Conservation (phyloP, 2,888 invertebrate species). For the Drosophila anomelani region DNA sequence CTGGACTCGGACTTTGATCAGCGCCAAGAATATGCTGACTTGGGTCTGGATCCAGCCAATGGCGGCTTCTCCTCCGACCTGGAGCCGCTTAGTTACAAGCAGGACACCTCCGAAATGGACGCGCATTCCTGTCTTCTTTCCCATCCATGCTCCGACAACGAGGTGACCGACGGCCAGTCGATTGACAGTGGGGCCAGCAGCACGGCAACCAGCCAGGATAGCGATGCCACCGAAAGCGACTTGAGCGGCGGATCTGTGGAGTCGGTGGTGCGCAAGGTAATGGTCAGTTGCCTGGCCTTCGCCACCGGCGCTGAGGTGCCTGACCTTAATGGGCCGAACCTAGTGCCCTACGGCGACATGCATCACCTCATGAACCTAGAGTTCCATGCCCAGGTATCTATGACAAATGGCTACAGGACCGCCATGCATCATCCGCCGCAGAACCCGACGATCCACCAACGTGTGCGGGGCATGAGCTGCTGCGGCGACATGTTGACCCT, state of each 20-base stretch:
- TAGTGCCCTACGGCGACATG: conserved; percentile 73
- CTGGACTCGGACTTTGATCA: conserved; percentile 58
- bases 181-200: conserved; percentile 48
- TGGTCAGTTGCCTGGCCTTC: conserved; percentile 62
- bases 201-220: conserved; percentile 40
- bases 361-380: conserved; percentile 60
- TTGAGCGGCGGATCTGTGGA: conserved; percentile 65
- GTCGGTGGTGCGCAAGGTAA: conserved; percentile 65
- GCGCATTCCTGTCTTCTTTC: background rate
- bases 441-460: background rate
- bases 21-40: conserved; percentile 33
- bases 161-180: conserved; percentile 55
- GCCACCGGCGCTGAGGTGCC: conserved; percentile 64
- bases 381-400: conserved; percentile 20
- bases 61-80: conserved; percentile 54
- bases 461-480: conserved; percentile 41
- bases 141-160: conserved; percentile 32
- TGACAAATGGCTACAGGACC: conserved; percentile 53
- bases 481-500: conserved; percentile 62
- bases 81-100: conserved; percentile 43
- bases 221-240: conserved; percentile 57
- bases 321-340: conserved; percentile 63
- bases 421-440: background rate
- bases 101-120: conserved; percentile 31
- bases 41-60: conserved; percentile 32